Base-by-base conservation (phyloP, 30 jellyfish, hydroid and myxozoan species). In the Aurelia sp. region DNA sequence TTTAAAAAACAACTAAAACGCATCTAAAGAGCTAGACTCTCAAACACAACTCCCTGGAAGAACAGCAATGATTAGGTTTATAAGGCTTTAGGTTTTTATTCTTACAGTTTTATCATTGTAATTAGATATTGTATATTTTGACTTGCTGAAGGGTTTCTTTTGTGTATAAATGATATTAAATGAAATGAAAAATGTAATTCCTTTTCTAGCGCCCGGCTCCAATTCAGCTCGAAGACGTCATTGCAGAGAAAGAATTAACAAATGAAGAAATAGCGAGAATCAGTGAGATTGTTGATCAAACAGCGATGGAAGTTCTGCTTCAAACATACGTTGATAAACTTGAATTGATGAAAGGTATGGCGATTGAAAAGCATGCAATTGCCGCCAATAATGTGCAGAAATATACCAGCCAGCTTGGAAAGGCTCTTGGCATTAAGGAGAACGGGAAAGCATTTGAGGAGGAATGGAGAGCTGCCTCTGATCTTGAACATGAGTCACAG, bases 401-500 rank as follows among this genome's bases (percentile, higher is more conserved):
- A 11, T 93, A 93, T 74, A 15, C 75, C 15, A 64, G 19, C 13
- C 84, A 88, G 77, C 82, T 93, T 6, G 96, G 67, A 15, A 95
- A 62, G 23, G 97, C 95, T 11, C 44, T 84, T 51, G 40, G 88
- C 0, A 65, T 76, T 17, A 44, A 89, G 11, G 57, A 55, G 66
- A 78, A 55, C 4, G 92, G 87, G 3, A 87, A 63, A 35, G 72
- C 63, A 20, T 88, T 62, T 64, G 91, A 88, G 41, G 62, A 61
- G 13, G 80, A 72, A n/a, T 88, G 97, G 97, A 59, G 71, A 62
- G 86, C 81, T 11, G 72, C 93, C 15, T 62, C 94, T 17, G 81
- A 76, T 12, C 81, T 82, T 9, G 98, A 93, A 76, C 90, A 78
- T 16, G 61, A 62, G 41, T 78, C 97, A 12, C 96, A 87, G 86